Conservation (phyloP, 2,888 invertebrate genomes). For the Tenthredo distinguenda region DNA sequence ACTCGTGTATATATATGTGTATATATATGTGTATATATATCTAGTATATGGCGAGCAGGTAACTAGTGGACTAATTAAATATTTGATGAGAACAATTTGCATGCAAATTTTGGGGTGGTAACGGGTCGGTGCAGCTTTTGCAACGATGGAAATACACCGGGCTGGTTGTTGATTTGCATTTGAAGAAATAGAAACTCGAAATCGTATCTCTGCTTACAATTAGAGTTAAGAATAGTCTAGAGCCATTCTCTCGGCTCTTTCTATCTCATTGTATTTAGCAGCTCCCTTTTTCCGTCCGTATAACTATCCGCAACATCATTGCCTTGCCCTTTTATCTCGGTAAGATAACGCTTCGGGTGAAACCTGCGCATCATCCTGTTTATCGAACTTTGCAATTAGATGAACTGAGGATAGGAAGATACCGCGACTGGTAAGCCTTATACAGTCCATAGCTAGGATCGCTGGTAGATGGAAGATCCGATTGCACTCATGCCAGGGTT, state of each 20-base stretch:
- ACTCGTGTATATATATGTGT: neutral
- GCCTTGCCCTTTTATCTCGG: constrained; percentile 41
- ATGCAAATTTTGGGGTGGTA: constrained; percentile 46
- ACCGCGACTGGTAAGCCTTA: constrained; percentile 29
- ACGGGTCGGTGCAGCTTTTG: neutral
- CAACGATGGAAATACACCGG: neutral
- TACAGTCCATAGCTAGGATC: constrained; percentile 43
- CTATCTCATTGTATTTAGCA: neutral
- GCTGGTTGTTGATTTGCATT: constrained; percentile 44
- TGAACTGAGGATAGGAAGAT: constrained; percentile 45
- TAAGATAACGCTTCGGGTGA: constrained; percentile 48
- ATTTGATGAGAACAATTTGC: constrained; percentile 52
- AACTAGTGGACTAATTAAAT: constrained; percentile 51
- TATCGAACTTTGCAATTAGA: constrained; percentile 55
- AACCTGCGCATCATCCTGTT: constrained; percentile 49
- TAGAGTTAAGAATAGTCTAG: neutral
- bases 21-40: neutral
- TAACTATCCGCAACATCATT: constrained; percentile 6
- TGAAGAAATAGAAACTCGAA: constrained; percentile 44
- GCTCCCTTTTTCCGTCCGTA: neutral
- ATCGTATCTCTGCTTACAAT: constrained; percentile 17
- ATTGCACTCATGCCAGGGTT: constrained; percentile 41
- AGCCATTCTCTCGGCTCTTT: neutral
- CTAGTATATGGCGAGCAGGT: neutral
- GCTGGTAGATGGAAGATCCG: constrained; percentile 40